Evolutionary conservation across 1,140 invertebrate species (phyloP).

Genomic region (Caerostris extrusa): DNA sequence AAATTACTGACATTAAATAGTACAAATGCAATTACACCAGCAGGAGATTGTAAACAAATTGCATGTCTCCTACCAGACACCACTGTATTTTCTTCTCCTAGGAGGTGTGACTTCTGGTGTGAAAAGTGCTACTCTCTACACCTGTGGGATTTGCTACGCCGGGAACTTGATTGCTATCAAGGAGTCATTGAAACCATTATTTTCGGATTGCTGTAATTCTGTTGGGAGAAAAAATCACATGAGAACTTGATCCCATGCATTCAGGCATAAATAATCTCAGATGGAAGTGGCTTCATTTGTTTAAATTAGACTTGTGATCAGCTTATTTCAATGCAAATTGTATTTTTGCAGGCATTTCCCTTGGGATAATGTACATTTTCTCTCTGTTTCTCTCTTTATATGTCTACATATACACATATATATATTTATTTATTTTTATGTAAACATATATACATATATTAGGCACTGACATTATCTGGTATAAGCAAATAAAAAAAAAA

Average conservation of each 20-base stretch:
- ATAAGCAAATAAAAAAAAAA: too few species aligned
- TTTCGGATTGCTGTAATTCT: neutral
- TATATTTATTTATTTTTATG: too few species aligned
- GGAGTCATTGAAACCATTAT: neutral
- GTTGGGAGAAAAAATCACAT: neutral
- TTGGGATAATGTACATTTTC: too few species aligned
- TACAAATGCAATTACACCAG: neutral
- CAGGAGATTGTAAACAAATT: neutral
- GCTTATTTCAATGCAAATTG: too few species aligned
- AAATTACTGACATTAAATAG: neutral
- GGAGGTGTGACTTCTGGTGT: neutral
- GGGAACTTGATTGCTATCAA: neutral
- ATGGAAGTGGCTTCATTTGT: too few species aligned
- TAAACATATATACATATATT: too few species aligned
- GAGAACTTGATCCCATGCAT: neutral
- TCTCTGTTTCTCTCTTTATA: too few species aligned
- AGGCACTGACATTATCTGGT: too few species aligned
- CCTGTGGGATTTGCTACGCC: neutral
- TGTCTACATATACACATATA: too few species aligned
- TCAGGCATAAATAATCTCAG: neutral
- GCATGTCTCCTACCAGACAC: neutral
- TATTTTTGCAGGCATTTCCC: too few species aligned
- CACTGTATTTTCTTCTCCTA: neutral
- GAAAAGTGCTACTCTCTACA: neutral
- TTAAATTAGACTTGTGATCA: too few species aligned